phyloP scores from a whole-genome alignment of 2,888 invertebrate species.

The Poecilus cupreus region DNA sequence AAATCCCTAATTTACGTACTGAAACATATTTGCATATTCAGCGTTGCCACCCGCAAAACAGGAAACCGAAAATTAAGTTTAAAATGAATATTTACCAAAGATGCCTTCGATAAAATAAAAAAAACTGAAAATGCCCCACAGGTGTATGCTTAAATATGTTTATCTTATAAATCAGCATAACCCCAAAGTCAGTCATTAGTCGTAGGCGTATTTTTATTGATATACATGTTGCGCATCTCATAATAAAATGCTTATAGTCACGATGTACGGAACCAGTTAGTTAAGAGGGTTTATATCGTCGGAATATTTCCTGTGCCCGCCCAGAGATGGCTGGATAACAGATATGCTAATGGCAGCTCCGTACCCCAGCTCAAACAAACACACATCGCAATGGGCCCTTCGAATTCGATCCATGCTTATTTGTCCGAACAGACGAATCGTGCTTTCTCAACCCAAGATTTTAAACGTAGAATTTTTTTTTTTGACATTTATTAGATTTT shows the following conservation, averaged over 20 bases:
- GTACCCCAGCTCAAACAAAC: slow-evolving; percentile 3
- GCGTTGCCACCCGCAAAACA: slow-evolving; percentile 9
- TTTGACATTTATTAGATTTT: no score
- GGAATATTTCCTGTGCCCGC: slow-evolving; percentile 54
- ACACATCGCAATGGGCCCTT: not conserved
- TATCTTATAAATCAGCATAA: slow-evolving; percentile 19
- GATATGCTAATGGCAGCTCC: slow-evolving; percentile 42
- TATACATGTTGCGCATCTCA: slow-evolving; percentile 39
- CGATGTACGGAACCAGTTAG: slow-evolving; percentile 47
- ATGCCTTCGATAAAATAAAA: not conserved
- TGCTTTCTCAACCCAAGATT: no score
- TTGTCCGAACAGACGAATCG: not conserved
- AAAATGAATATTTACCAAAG: slow-evolving; percentile 32
- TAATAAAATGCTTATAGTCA: slow-evolving; percentile 38
- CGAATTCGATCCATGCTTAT: not conserved
- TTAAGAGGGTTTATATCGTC: slow-evolving; percentile 49
- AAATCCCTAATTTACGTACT: not conserved
- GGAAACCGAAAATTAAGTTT: slow-evolving; percentile 14
- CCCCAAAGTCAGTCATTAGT: slow-evolving; percentile 23
- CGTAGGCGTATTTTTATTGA: slow-evolving; percentile 34
- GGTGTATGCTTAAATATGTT: slow-evolving; percentile 8
- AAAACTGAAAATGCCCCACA: not conserved
- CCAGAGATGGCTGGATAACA: slow-evolving; percentile 52
- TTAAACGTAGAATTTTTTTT: no score
- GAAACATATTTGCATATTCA: slow-evolving; percentile 2